Evolutionary conservation across 2,797 vertebrate genomes (phyloP).

Genomic region (Remorina albescens): DNA sequence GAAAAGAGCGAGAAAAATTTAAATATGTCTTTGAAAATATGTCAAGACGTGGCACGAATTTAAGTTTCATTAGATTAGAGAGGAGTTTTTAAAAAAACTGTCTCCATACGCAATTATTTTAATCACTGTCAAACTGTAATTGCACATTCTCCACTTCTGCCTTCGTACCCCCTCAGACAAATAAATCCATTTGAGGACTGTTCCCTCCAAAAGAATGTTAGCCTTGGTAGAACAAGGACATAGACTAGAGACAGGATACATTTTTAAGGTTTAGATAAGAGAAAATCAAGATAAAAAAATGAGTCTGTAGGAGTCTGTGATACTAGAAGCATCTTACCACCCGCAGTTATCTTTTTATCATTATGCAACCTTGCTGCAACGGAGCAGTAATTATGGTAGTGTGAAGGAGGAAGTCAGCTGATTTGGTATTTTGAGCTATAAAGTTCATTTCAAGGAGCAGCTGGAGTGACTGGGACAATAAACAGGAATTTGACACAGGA

Average conservation of each 20-base stretch:
- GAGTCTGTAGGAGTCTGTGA: not conserved
- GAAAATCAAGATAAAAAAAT: not conserved
- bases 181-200: constrained; percentile 36
- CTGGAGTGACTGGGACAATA: not conserved
- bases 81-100: not conserved
- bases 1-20: constrained; percentile 1
- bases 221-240: constrained; percentile 12
- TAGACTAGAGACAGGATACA: constrained; percentile 1
- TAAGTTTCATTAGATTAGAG: constrained; percentile 14
- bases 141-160: constrained; percentile 26
- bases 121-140: not conserved
- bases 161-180: constrained; percentile 33
- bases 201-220: constrained; percentile 16
- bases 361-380: not conserved
- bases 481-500: not conserved
- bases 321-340: not conserved
- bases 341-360: not conserved
- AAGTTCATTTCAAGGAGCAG: not conserved
- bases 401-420: not conserved
- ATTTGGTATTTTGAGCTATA: not conserved
- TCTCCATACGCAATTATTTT: constrained; percentile 28
- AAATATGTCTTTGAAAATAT: constrained; percentile 9
- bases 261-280: not conserved
- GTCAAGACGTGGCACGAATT: not conserved
- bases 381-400: not conserved